A percentile compares a stretch with the other conserved stretches of the same genome.
Conservation (phyloP, 2,113 vertebrate species). For the Apistogramma diplotaenia region DNA sequence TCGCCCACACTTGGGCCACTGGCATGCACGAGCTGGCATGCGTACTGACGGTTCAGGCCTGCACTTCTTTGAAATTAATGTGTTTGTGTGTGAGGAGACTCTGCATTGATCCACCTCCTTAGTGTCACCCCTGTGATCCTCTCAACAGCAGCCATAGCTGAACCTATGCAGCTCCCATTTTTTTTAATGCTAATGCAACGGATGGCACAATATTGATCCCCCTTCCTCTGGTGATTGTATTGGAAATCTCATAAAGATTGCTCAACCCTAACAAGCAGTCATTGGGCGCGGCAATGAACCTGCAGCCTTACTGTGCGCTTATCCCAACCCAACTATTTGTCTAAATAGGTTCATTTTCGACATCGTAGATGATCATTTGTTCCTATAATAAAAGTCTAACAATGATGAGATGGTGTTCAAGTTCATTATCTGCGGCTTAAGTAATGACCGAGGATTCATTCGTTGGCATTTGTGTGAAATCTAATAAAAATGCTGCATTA, state of each 20-base stretch:
- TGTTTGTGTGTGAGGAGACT: neutral
- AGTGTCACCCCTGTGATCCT: neutral
- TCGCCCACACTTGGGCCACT: neutral
- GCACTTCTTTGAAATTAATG: neutral
- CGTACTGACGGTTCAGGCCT: neutral
- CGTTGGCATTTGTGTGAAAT: slow-evolving; percentile 2
- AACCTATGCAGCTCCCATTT: neutral
- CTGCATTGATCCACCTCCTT: neutral
- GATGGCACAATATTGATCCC: neutral
- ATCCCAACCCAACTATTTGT: neutral
- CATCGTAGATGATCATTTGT: neutral
- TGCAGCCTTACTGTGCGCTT: neutral
- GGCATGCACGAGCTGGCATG: neutral
- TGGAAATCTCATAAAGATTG: neutral
- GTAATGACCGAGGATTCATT: slow-evolving; percentile 4
- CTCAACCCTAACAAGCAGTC: neutral
- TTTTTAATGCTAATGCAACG: neutral
- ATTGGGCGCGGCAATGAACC: neutral
- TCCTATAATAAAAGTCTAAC: neutral
- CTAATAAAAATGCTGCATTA: slow-evolving; percentile 12
- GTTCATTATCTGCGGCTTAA: slow-evolving; percentile 13
- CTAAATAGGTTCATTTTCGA: neutral
- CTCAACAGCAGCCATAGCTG: neutral
- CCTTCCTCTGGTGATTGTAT: neutral
- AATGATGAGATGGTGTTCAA: neutral